Base-by-base conservation (phyloP, 2,113 vertebrate genomes). In the Rhabdomys dilectus region DNA sequence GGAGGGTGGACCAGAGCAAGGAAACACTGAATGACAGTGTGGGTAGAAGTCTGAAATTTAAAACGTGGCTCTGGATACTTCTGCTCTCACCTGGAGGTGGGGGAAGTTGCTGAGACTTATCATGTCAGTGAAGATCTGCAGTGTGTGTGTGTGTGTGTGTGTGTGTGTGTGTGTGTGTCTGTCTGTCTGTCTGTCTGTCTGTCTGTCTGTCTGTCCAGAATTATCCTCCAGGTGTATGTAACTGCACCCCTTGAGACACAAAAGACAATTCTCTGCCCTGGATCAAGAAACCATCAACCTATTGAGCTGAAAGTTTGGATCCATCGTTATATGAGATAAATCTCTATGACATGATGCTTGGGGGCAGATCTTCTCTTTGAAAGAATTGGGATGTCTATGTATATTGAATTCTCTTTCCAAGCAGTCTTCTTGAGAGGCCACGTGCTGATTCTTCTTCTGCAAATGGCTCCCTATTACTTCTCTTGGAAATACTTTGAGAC, bases 381-480 rank as follows among this genome's bases (percentile, higher is more conserved):
- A 95, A 66, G 87, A 95, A 92, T 26, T 26, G 2, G 39, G 70
- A 11, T 7, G 0, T 53, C 24, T 24, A 0, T 42, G 2, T 53
- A 45, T 82, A 16, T 60, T 1, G 22, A 16, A 16, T 66, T 10
- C 0, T 68, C 80, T 51, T 93, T 76, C 88, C 21, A 0, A 31
- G 66, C 72, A 24, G 45, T 95, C 84, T 84, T 80, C 64, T 94
- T 58, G 92, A 80, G 58, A 95, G 80, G 34, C 87, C 3, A 13
- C 19, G 11, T 4, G 3, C 90, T 17, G 78, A 51, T 60, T 58
- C 91, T 88, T 90, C 66, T 90, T 68, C 21, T 0, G 0, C 45
- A 90, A 80, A 75, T 3, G 34, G 72, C 62, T 3, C 36, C 78
- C 26, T n/a, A 0, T 15, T 31, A 78, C 51, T 34, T 92, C 66